These are phyloP conservation scores for Calameuta pallipes DNA, from an alignment of 2,888 invertebrate species.

Conservation along the genomic window DNA sequence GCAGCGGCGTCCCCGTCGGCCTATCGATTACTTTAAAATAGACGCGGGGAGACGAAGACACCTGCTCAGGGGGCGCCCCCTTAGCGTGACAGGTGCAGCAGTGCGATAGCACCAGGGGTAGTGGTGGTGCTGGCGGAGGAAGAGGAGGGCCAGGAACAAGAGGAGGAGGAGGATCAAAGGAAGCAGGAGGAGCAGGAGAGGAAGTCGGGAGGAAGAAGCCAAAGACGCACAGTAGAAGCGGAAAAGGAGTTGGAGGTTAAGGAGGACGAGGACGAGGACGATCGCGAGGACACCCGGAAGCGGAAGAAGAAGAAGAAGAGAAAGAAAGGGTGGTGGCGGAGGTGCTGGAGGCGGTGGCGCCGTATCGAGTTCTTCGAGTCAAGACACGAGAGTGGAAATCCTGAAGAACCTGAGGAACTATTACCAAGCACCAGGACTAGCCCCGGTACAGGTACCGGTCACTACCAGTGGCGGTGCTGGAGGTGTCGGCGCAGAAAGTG, in stretches of 20 bases:
- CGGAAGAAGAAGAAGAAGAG: constrained; percentile 52
- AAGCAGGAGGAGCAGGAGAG: constrained; percentile 31
- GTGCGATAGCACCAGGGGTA: neutral
- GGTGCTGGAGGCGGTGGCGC: constrained; percentile 53
- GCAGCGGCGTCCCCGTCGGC: constrained; percentile 41
- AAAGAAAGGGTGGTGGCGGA: constrained; percentile 67
- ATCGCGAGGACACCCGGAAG: constrained; percentile 14
- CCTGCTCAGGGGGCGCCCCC: constrained; percentile 44
- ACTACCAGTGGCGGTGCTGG: constrained; percentile 15
- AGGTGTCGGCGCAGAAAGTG: constrained; percentile 20
- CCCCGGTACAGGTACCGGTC: neutral
- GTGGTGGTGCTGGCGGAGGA: constrained; percentile 26
- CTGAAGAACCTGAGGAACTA: neutral
- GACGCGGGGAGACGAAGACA: constrained; percentile 55
- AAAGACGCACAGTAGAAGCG: constrained; percentile 16
- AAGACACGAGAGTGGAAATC: neutral
- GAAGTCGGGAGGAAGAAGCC: constrained; percentile 14
- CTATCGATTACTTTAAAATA: constrained; percentile 62
- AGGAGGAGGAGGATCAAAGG: constrained; percentile 26
- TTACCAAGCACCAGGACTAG: neutral
- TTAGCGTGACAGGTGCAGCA: constrained; percentile 46
- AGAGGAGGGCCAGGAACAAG: constrained; percentile 28
- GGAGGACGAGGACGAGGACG: constrained; percentile 20
- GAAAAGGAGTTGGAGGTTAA: constrained; percentile 9
- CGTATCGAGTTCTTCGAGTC: constrained; percentile 41